A percentile compares a stretch with the other conserved stretches of the same genome.
Evolutionary conservation across 2,113 vertebrate genomes (phyloP).

Genomic region (Ascaphus truei): DNA sequence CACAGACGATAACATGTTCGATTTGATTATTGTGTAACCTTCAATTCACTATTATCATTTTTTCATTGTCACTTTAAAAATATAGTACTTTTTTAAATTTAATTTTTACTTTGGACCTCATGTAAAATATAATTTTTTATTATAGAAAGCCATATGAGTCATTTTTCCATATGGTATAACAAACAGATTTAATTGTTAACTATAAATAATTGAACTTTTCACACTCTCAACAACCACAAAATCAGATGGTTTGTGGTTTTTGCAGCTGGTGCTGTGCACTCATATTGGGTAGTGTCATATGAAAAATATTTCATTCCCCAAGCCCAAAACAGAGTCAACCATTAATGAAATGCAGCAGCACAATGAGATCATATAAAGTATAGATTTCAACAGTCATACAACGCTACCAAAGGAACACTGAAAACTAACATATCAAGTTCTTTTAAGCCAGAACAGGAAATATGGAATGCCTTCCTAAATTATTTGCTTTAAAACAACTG

Average conservation of each 20-base stretch:
- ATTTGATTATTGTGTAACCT: background rate
- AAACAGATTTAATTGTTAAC: slow-evolving; percentile 72
- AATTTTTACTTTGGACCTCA: too few species aligned
- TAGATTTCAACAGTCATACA: slow-evolving; percentile 90
- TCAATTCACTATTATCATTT: background rate
- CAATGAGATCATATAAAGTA: slow-evolving; percentile 94
- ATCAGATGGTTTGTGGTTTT: slow-evolving; percentile 86
- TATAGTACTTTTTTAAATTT: background rate
- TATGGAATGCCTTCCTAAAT: slow-evolving; percentile 73
- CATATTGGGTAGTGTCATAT: slow-evolving; percentile 89
- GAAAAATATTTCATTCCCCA: slow-evolving; percentile 93
- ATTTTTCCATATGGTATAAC: slow-evolving; percentile 61
- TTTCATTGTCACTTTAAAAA: background rate
- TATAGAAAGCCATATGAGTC: slow-evolving; percentile 46
- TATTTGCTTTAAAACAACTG: slow-evolving; percentile 85
- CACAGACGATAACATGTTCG: too few species aligned
- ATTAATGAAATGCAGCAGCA: slow-evolving; percentile 96
- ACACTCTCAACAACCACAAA: slow-evolving; percentile 88
- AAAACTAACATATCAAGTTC: slow-evolving; percentile 88
- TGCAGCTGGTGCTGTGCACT: slow-evolving; percentile 86
- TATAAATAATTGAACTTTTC: slow-evolving; percentile 95
- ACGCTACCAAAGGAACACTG: slow-evolving; percentile 79
- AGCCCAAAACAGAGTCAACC: slow-evolving; percentile 79
- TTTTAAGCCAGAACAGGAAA: slow-evolving; percentile 77
- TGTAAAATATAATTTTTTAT: background rate